A percentile compares a stretch with the other conserved stretches of the same genome.
phyloP scores from a whole-genome alignment of 2,888 invertebrate species.

The Creontiades dilutus region DNA sequence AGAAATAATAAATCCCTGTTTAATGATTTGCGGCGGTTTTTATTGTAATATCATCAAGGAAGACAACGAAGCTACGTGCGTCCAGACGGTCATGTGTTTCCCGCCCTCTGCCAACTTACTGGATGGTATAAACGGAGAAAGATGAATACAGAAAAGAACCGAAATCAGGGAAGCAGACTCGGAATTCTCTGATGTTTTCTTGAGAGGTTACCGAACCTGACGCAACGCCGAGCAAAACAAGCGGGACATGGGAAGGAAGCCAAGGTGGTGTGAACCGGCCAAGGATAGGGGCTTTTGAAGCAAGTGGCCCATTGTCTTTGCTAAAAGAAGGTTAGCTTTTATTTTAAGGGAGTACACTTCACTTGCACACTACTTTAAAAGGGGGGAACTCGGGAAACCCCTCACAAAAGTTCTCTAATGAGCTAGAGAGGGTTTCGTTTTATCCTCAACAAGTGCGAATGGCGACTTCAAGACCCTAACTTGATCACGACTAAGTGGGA shows the following conservation, averaged over 20 bases:
- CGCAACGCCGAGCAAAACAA: constrained; percentile 64
- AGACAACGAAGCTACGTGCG: background rate
- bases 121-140: background rate
- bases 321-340: constrained; percentile 1
- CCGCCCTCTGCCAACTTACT: background rate
- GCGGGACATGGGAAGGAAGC: constrained; percentile 69
- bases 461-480: background rate
- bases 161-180: constrained; percentile 12
- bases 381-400: background rate
- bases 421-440: background rate
- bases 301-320: constrained; percentile 40
- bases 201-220: constrained; percentile 62
- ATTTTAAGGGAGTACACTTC: constrained; percentile 3
- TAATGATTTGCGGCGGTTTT: no score
- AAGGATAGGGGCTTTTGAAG: constrained; percentile 43
- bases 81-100: background rate
- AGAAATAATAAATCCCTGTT: no score
- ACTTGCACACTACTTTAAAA: background rate
- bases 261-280: constrained; percentile 67
- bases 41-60: background rate
- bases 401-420: background rate
- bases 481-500: constrained; percentile 3
- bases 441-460: background rate
- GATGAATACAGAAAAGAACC: background rate
- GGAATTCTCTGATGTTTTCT: background rate